phyloP scores from a whole-genome alignment of 2,113 vertebrate genomes.

The Oreochromis niloticus region DNA sequence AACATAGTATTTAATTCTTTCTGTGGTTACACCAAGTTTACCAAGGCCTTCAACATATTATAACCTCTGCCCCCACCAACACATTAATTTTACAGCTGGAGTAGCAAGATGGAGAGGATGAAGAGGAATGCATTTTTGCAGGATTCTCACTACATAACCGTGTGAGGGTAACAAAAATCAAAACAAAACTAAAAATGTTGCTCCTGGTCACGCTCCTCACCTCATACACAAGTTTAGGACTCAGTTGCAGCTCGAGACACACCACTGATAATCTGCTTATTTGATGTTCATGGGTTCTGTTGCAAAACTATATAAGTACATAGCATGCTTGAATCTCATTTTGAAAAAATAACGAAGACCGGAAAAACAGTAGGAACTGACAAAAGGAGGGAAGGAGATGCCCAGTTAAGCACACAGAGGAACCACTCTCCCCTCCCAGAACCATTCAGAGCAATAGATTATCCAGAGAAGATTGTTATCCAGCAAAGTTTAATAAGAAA shows the following conservation, averaged over 20 bases:
- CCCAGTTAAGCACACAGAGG: neutral
- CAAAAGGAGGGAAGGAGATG: neutral
- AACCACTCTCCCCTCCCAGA: neutral
- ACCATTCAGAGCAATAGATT: neutral
- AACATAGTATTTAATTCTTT: neutral
- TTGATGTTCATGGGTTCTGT: neutral
- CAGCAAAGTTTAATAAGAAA: neutral
- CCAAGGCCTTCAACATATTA: neutral
- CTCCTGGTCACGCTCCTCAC: neutral
- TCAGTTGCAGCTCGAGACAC: neutral
- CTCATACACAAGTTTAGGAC: neutral
- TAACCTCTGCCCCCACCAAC: neutral
- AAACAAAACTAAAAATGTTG: neutral
- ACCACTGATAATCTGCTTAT: neutral
- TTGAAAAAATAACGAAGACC: neutral
- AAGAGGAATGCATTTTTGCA: neutral
- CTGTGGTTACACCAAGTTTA: neutral
- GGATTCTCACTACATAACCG: neutral
- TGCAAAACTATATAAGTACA: neutral
- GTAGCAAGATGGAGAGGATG: neutral
- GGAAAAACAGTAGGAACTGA: neutral
- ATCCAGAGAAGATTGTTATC: neutral
- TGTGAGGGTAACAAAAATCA: neutral
- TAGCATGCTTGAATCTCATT: neutral
- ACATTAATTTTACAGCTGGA: neutral